Percentiles rank a stretch among this genome's conserved stretches.
These are phyloP conservation scores for Ceriagrion tenellum DNA, from an alignment of 2,888 invertebrate genomes.

Conservation along the genomic window DNA sequence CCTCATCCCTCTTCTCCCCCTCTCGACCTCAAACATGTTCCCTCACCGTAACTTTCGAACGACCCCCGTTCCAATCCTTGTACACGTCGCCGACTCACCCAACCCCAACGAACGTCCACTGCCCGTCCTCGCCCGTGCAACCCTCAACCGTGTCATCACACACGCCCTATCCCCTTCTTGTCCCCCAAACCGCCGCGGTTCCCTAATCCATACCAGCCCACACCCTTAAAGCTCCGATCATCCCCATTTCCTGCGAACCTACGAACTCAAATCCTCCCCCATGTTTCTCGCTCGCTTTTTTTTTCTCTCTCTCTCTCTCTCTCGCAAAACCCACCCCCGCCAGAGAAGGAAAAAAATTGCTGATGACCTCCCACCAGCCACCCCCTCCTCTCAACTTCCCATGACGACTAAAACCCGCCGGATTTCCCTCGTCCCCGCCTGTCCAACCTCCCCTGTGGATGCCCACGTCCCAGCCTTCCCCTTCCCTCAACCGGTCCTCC, in stretches of 20 bases:
- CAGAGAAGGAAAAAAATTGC: not conserved
- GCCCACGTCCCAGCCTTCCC: not conserved
- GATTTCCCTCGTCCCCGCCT: not conserved
- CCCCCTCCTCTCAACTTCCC: not conserved
- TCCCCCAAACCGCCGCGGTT: not conserved
- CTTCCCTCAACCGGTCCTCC: not conserved
- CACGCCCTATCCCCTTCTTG: not conserved
- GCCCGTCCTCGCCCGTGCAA: not conserved
- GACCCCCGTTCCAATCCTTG: not conserved
- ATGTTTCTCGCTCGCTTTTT: not conserved
- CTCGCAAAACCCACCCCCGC: not conserved
- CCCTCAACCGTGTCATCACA: constrained; percentile 19
- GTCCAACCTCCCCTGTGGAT: not conserved
- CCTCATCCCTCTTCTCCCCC: not conserved
- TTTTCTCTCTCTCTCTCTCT: not conserved
- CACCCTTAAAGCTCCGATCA: not conserved
- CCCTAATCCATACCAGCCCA: not conserved
- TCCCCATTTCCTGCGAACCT: not conserved
- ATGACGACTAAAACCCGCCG: not conserved
- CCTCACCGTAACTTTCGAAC: not conserved
- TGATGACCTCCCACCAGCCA: not conserved
- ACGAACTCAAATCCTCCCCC: not conserved
- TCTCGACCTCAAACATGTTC: not conserved
- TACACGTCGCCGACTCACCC: not conserved
- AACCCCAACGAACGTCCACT: not conserved